Percentiles rank a stretch among this genome's conserved stretches.
These are phyloP conservation scores for Dromiciops gliroides DNA, from an alignment of 2,113 vertebrate species.

Conservation along the genomic window DNA sequence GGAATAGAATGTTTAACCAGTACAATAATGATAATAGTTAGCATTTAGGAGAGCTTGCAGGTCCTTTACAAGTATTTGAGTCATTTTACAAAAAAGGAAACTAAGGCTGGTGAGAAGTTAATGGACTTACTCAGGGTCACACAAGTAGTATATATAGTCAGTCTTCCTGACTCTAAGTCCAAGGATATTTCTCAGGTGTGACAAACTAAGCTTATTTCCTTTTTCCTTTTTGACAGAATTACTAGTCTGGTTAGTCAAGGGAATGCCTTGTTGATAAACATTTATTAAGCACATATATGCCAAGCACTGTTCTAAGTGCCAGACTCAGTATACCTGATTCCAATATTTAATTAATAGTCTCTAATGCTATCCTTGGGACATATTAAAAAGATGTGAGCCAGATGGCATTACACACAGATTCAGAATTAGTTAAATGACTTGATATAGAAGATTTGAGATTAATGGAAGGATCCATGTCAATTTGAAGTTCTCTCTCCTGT, in stretches of 20 bases:
- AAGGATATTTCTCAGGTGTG: neutral
- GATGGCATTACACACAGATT: neutral
- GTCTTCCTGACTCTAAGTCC: neutral
- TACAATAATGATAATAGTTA: neutral
- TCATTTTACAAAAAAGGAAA: neutral
- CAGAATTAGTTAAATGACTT: neutral
- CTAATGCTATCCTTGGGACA: neutral
- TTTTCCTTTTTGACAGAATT: neutral
- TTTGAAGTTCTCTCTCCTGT: neutral
- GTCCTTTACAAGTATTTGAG: neutral
- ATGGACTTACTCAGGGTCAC: neutral
- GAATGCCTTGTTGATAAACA: neutral
- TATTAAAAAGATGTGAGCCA: neutral
- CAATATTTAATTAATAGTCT: neutral
- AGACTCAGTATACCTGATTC: neutral
- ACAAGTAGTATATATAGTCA: neutral
- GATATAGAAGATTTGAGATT: neutral
- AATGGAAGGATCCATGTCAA: neutral
- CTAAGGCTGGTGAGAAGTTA: neutral
- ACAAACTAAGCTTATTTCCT: neutral
- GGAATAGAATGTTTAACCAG: neutral
- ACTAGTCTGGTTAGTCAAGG: neutral
- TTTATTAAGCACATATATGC: neutral
- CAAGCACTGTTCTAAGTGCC: neutral
- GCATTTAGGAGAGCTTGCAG: neutral